Conservation (phyloP, 2,888 invertebrate species). For the Drosophila percnosoma region DNA sequence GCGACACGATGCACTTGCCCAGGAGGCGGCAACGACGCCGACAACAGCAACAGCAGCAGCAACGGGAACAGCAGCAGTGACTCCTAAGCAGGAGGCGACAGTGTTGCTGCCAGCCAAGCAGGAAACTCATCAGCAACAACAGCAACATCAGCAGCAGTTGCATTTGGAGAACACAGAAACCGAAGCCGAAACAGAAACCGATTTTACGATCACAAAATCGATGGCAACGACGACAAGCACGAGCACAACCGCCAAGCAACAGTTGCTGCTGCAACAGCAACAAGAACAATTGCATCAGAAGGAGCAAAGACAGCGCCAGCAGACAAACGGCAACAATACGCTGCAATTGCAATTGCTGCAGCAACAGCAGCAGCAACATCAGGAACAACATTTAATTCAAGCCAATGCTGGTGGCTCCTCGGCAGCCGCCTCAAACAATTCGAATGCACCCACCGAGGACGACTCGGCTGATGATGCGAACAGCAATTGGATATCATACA, state of each 20-base stretch:
- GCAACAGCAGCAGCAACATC: constrained; percentile 45
- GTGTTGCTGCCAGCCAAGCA: background rate
- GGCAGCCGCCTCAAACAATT: constrained; percentile 63
- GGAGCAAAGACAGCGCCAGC: constrained; percentile 45
- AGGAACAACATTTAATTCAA: constrained; percentile 43
- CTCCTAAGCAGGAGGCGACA: background rate
- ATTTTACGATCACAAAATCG: constrained; percentile 66
- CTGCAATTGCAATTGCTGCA: constrained; percentile 51
- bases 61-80: background rate
- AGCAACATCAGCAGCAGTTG: constrained; percentile 10
- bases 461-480: constrained; percentile 82
- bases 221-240: constrained; percentile 77
- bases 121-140: constrained; percentile 7
- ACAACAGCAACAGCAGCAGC: constrained; percentile 14
- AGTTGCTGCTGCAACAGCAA: constrained; percentile 48
- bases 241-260: constrained; percentile 53
- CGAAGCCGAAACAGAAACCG: constrained; percentile 48
- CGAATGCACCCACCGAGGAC: constrained; percentile 73
- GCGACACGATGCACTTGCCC: constrained; percentile 50
- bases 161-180: constrained; percentile 72
- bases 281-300: constrained; percentile 48
- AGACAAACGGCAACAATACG: constrained; percentile 64
- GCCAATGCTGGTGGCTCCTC: constrained; percentile 44
- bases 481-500: constrained; percentile 76
- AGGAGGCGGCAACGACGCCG: constrained; percentile 16